Evolutionary conservation across 1,140 invertebrate genomes (phyloP).

Genomic region (Anastatus disparis): DNA sequence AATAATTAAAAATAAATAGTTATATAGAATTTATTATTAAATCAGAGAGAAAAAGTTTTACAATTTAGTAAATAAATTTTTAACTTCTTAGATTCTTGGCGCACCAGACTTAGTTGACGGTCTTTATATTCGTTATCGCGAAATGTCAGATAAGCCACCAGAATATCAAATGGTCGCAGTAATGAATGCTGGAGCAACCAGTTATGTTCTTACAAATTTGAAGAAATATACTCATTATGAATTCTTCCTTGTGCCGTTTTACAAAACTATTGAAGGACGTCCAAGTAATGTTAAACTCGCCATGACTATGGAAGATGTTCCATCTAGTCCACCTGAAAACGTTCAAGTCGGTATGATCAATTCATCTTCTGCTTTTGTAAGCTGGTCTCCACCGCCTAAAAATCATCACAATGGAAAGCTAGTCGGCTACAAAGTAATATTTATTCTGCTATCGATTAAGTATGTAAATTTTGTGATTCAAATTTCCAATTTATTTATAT

Average conservation of each 20-base stretch:
- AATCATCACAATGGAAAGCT: constrained; percentile 85
- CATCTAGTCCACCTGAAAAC: constrained; percentile 81
- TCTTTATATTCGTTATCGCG: constrained; percentile 91
- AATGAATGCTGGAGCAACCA: constrained; percentile 73
- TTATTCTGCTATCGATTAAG: not conserved
- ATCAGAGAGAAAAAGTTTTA: too few relatives aligned
- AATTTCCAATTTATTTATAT: not conserved
- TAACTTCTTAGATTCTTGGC: constrained; percentile 62
- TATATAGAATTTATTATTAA: not conserved
- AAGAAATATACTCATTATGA: constrained; percentile 88
- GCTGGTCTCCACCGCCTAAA: constrained; percentile 83
- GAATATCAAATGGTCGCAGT: constrained; percentile 79
- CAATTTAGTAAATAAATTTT: too few relatives aligned
- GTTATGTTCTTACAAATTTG: constrained; percentile 77
- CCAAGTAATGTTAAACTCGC: constrained; percentile 80
- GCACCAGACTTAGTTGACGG: constrained; percentile 80
- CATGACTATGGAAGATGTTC: constrained; percentile 78
- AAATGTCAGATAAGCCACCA: constrained; percentile 73
- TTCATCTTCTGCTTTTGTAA: constrained; percentile 79
- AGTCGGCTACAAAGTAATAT: constrained; percentile 80
- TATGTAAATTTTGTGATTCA: constrained; percentile 18
- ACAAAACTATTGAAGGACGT: constrained; percentile 83
- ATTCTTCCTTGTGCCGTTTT: constrained; percentile 89
- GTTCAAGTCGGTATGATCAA: constrained; percentile 87
- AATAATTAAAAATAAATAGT: not conserved